phyloP scores from a whole-genome alignment of 2,888 invertebrate species.

The Prosopocoilus inquinatus region DNA sequence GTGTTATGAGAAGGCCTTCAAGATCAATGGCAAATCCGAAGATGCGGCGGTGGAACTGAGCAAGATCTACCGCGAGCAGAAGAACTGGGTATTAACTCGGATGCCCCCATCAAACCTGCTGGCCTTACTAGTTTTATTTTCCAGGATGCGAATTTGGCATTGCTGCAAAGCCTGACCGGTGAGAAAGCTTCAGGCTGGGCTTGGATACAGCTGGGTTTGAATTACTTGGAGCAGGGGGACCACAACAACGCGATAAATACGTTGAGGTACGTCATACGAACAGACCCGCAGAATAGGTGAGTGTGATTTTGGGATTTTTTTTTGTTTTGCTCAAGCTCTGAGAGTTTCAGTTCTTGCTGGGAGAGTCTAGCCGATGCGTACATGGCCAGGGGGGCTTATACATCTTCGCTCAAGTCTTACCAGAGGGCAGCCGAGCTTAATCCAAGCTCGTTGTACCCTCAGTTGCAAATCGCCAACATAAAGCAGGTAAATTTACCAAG shows the following conservation, averaged over 20 bases:
- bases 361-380: constrained; percentile 91
- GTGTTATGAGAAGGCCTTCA: constrained; percentile 82
- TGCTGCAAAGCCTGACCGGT: constrained; percentile 57
- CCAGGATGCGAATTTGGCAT: constrained; percentile 61
- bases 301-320: background rate
- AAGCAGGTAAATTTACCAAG: constrained; percentile 52
- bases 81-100: constrained; percentile 56
- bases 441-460: constrained; percentile 65
- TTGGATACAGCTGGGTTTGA: constrained; percentile 79
- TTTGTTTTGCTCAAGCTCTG: background rate
- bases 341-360: constrained; percentile 62
- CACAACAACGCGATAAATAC: constrained; percentile 72
- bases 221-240: constrained; percentile 71
- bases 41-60: constrained; percentile 73
- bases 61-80: constrained; percentile 67
- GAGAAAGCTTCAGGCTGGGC: constrained; percentile 65
- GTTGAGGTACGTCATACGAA: constrained; percentile 70
- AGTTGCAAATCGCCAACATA: constrained; percentile 74
- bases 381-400: constrained; percentile 82
- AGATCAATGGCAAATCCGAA: constrained; percentile 65
- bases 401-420: constrained; percentile 85
- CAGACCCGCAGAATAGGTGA: constrained; percentile 65
- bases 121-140: constrained; percentile 11
- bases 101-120: constrained; percentile 19
- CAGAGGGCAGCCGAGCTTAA: constrained; percentile 70